These are phyloP conservation scores for Harpegnathos saltator DNA, from an alignment of 1,140 invertebrate genomes.

Conservation along the genomic window DNA sequence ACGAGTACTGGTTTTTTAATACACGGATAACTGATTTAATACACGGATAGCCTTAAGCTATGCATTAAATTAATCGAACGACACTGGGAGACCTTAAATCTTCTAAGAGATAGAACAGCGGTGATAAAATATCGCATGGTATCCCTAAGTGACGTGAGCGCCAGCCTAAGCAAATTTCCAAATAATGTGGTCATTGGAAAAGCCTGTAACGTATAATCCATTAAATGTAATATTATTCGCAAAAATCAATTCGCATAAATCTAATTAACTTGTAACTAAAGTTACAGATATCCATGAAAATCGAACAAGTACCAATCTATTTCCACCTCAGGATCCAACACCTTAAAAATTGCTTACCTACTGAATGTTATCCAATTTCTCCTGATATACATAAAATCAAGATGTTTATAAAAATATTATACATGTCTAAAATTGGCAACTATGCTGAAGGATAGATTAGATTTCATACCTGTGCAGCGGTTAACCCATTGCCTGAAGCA, in stretches of 20 bases:
- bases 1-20: conserved; percentile 56
- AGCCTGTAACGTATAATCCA: conserved; percentile 77
- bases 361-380: conserved; percentile 63
- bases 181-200: conserved; percentile 80
- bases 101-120: conserved; percentile 76
- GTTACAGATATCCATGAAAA: neutral
- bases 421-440: neutral
- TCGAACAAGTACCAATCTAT: neutral
- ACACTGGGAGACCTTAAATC: conserved; percentile 78
- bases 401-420: conserved; percentile 43
- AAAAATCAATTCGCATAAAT: neutral
- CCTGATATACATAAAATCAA: conserved; percentile 33
- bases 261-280: neutral
- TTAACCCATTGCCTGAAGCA: conserved; percentile 87
- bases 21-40: conserved; percentile 56
- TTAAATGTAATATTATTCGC: conserved; percentile 44
- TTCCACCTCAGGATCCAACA: neutral
- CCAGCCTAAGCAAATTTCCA: conserved; percentile 76
- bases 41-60: conserved; percentile 49
- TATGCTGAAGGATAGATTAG: neutral
- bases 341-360: conserved; percentile 12
- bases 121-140: conserved; percentile 71
- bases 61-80: conserved; percentile 47
- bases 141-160: conserved; percentile 74
- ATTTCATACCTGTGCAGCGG: conserved; percentile 87